phyloP scores from a whole-genome alignment of 2,113 vertebrate genomes.

The Rafetus swinhoei region DNA sequence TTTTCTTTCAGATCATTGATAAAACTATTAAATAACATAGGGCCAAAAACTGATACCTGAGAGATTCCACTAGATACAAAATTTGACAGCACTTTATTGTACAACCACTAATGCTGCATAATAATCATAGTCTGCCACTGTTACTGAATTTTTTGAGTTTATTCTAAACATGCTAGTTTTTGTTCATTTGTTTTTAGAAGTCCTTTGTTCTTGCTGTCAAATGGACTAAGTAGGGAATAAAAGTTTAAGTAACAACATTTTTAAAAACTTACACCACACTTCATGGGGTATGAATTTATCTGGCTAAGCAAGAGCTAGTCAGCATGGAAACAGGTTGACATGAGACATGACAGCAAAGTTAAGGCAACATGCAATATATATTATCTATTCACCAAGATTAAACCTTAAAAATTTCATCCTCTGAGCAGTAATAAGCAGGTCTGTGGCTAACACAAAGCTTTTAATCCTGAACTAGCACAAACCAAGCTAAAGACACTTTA shows the following conservation, averaged over 20 bases:
- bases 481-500: background rate
- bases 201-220: background rate
- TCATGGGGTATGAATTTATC: background rate
- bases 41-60: background rate
- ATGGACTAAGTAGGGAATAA: background rate
- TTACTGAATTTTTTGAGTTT: background rate
- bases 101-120: background rate
- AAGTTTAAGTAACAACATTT: background rate
- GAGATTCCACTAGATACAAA: background rate
- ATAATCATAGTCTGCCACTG: background rate
- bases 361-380: background rate
- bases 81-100: background rate
- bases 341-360: background rate
- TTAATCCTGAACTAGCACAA: conserved; percentile 13
- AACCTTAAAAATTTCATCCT: background rate
- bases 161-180: background rate
- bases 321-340: background rate
- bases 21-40: background rate
- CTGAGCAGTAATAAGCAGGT: background rate
- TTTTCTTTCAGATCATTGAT: background rate
- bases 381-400: background rate
- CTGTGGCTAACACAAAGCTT: background rate
- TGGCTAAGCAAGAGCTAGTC: background rate
- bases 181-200: background rate
- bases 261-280: background rate